A percentile compares a stretch with the other conserved stretches of the same genome.
Evolutionary conservation across 2,113 vertebrate species (phyloP).

Genomic region (Erinaceus europaeus): DNA sequence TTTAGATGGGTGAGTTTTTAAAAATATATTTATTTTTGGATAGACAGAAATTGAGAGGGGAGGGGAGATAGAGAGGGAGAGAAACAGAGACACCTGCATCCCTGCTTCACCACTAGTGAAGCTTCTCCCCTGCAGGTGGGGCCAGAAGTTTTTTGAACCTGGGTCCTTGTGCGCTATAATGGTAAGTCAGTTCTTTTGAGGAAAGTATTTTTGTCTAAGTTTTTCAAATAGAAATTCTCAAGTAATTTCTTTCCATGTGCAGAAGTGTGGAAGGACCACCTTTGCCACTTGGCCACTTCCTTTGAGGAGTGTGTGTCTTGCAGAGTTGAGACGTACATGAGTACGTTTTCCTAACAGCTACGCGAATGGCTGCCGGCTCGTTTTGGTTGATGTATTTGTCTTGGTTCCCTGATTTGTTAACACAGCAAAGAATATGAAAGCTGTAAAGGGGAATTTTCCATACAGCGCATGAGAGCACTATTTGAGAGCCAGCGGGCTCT

Average conservation of each 20-base stretch:
- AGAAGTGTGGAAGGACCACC: neutral
- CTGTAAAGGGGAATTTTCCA: conserved; percentile 89
- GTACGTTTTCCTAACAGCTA: neutral
- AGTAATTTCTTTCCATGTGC: neutral
- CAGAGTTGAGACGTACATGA: no score
- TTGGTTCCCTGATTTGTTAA: neutral
- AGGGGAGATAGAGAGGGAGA: no score
- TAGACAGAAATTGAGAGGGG: no score
- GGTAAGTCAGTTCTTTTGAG: no score
- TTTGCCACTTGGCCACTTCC: neutral
- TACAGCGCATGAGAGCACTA: conserved; percentile 94
- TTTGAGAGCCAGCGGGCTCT: conserved; percentile 95
- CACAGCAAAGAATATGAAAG: conserved; percentile 88
- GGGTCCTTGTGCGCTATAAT: no score
- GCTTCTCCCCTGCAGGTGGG: no score
- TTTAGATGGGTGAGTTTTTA: conserved; percentile 25
- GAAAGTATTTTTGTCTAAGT: no score
- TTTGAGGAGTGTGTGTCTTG: neutral
- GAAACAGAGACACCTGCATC: no score
- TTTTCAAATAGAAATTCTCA: no score
- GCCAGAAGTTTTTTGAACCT: no score
- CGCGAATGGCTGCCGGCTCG: no score
- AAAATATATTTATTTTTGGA: neutral
- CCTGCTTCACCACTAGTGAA: no score
- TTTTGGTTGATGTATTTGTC: neutral